A percentile compares a stretch with the other conserved stretches of the same genome.
These are phyloP conservation scores for Caenorhabditis panamensis DNA, from an alignment of 2,888 invertebrate genomes.

Conservation along the genomic window DNA sequence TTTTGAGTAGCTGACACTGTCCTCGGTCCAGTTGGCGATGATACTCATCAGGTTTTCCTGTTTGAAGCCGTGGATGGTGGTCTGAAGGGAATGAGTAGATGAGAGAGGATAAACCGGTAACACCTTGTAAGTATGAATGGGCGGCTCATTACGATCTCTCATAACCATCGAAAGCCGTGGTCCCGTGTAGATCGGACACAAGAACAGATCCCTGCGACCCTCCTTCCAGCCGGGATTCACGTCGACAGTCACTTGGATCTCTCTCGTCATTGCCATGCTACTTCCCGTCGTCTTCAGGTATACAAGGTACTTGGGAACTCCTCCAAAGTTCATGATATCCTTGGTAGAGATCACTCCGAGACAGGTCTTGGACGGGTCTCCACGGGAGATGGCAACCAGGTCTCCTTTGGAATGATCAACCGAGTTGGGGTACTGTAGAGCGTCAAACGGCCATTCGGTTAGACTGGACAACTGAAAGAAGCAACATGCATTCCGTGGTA, in stretches of 20 bases:
- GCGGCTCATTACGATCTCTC: slow-evolving; percentile 32
- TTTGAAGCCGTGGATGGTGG: slow-evolving; percentile 56
- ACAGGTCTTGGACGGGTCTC: slow-evolving; percentile 32
- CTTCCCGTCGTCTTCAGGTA: slow-evolving; percentile 23
- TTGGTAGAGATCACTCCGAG: slow-evolving; percentile 39
- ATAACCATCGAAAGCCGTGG: slow-evolving; percentile 35
- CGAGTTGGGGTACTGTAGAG: slow-evolving; percentile 20
- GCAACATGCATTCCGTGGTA: too few species aligned
- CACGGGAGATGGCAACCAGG: slow-evolving; percentile 43
- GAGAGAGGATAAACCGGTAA: not conserved
- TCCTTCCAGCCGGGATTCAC: slow-evolving; percentile 41
- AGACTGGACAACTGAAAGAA: slow-evolving; percentile 27
- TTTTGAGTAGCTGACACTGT: slow-evolving; percentile 40
- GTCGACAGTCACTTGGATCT: slow-evolving; percentile 49
- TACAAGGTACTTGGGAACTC: slow-evolving; percentile 34
- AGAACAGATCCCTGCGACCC: slow-evolving; percentile 27
- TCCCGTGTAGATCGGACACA: slow-evolving; percentile 57
- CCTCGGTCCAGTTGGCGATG: slow-evolving; percentile 50
- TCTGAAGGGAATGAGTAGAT: slow-evolving; percentile 8
- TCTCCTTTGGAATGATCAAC: slow-evolving; percentile 45
- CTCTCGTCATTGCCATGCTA: slow-evolving; percentile 21
- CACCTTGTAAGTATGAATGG: slow-evolving; percentile 54
- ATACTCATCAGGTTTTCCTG: slow-evolving; percentile 47
- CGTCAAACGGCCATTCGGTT: slow-evolving; percentile 58
- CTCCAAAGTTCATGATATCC: slow-evolving; percentile 31